These are phyloP conservation scores for Ophion ellenae DNA, from an alignment of 2,888 invertebrate species.

Conservation along the genomic window DNA sequence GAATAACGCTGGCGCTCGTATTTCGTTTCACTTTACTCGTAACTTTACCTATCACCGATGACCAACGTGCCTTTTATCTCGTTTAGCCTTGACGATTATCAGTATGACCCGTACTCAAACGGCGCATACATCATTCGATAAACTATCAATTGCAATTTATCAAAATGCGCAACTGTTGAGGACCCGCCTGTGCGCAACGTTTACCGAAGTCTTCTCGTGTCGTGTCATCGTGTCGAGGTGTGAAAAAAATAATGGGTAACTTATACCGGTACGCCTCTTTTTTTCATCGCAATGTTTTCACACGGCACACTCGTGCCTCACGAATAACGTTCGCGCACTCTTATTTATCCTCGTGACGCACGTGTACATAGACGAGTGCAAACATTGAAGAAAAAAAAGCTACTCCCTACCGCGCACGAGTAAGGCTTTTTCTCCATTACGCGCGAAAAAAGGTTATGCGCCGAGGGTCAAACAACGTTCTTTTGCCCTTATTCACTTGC, in stretches of 20 bases:
- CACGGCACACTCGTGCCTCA: slow-evolving; percentile 18
- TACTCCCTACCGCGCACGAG: slow-evolving; percentile 18
- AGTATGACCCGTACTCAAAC: slow-evolving; percentile 10
- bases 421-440: background rate
- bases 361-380: slow-evolving; percentile 8
- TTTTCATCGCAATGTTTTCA: slow-evolving; percentile 16
- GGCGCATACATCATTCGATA: slow-evolving; percentile 20
- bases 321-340: slow-evolving; percentile 6
- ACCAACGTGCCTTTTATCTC: slow-evolving; percentile 6
- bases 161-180: slow-evolving; percentile 1
- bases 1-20: background rate
- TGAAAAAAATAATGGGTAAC: slow-evolving; percentile 5
- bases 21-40: background rate
- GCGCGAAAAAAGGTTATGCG: background rate
- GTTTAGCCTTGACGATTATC: slow-evolving; percentile 60
- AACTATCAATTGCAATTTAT: slow-evolving; percentile 42
- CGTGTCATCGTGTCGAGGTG: slow-evolving; percentile 3
- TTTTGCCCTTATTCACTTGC: background rate
- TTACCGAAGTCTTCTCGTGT: slow-evolving; percentile 13
- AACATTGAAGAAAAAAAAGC: slow-evolving; percentile 10
- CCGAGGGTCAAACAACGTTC: background rate
- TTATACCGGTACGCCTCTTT: slow-evolving; percentile 3
- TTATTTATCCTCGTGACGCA: slow-evolving; percentile 9
- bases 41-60: slow-evolving; percentile 21
- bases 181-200: background rate